Base-by-base conservation (phyloP, 2,797 vertebrate genomes). In the Spinibarbus caldwelli region DNA sequence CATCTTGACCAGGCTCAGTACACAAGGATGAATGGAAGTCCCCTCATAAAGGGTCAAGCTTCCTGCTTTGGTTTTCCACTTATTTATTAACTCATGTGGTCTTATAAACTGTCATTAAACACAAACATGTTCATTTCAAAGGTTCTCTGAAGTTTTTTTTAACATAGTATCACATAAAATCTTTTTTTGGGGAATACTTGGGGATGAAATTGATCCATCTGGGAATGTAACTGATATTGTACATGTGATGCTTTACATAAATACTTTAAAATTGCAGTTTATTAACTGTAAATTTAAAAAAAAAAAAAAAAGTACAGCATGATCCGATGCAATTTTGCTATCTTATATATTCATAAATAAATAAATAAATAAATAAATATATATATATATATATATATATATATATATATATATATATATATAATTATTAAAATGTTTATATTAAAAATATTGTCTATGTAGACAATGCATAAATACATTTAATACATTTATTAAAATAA, bases 51-150 rank as follows among this genome's bases (percentile, higher is more conserved):
- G 43, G 2, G 19, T 34, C 41, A 10, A 66, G 81, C 19, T 59
- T 62, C 45, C 15, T 59, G 36, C 49, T 80, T 80, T 83, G 14
- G 76, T 66, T 66, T 59, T 52, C 14, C 34, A 52, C 72, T 83
- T 76, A 77, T 77, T 83, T 64, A 75, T 14, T 7, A 23, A 49
- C 3, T 75, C 41, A 76, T 19, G 14, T 38, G 14, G 31, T 38
- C 38, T n/a, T 41, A 52, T 38, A 31, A 59, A 73, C 12, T 26
- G 10, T n/a, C 38, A 47, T 62, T 34, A 45, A n/a, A 72, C 17
- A 82, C 26, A 81, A 57, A 29, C 14, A 80, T 26, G 7, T 54
- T 34, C 0, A 71, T n/a, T 41, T 38, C 52, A 77, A 77, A 59
- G 7, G 34, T 9, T 59, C 34, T 19, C 31, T 14, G 72, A 76